Conservation (phyloP, 2,113 vertebrate genomes). For the Rafetus swinhoei region DNA sequence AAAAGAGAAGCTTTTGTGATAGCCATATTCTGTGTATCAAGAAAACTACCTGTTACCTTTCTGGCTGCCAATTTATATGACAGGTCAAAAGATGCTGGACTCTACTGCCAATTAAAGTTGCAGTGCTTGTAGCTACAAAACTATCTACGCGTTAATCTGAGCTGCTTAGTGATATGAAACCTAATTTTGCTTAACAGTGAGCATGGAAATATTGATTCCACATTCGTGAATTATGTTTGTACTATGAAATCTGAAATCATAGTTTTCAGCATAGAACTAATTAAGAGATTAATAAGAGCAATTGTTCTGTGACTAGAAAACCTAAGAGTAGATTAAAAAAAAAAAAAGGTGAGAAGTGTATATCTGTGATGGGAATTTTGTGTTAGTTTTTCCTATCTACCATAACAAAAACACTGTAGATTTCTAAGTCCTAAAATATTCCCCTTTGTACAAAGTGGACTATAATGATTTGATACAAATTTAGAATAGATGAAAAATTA, state of each 20-base stretch:
- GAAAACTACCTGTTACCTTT: conserved; percentile 24
- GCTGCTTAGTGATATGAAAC: conserved; percentile 44
- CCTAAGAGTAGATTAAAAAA: background rate
- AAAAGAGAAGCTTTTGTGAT: background rate
- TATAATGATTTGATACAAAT: background rate
- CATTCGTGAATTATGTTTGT: conserved; percentile 45
- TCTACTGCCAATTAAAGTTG: conserved; percentile 41
- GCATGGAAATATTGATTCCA: conserved; percentile 44
- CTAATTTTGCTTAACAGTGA: conserved; percentile 42
- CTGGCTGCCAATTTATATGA: background rate
- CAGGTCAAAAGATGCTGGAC: background rate
- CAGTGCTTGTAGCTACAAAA: conserved; percentile 20
- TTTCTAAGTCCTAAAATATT: background rate
- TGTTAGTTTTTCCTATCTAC: background rate
- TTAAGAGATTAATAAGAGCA: conserved; percentile 57
- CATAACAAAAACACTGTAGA: background rate
- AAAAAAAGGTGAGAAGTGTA: background rate
- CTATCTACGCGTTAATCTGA: conserved; percentile 49
- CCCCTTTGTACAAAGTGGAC: background rate
- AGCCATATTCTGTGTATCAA: background rate
- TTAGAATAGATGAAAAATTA: background rate
- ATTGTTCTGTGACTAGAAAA: conserved; percentile 16
- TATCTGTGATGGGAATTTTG: background rate
- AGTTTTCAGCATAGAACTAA: conserved; percentile 66
- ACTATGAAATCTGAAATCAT: conserved; percentile 53